Base-by-base conservation (phyloP, 2,888 invertebrate genomes). In the Calliopum simillimum region DNA sequence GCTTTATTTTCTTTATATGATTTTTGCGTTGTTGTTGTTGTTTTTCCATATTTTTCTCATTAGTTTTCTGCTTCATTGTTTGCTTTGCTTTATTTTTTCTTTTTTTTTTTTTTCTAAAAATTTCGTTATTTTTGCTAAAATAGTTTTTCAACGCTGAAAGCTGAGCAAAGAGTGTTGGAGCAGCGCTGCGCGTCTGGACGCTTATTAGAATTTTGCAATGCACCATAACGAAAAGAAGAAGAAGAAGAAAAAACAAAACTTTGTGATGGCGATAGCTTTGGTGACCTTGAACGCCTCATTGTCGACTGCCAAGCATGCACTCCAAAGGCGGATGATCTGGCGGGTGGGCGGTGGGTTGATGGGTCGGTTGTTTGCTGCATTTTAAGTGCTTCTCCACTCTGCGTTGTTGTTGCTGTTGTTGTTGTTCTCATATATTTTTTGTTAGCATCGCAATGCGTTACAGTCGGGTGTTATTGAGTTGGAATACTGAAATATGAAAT, bases 311-410 rank as follows among this genome's bases (percentile, higher is more conserved):
- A n/a, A 16, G 59, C 19, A 41, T 19, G 44, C 43, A 16, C 2
- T 44, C 44, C 21, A 13, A 23, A 44, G 33, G 33, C 33, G 33
- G 33, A 33, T 33, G 33, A 33, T 33, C 33, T 33, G 33, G 33
- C 33, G 33, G 33, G 33, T 33, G 33, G 33, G 33, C 33, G 33
- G 33, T 33, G 33, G 33, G 21, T 21, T 21, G 61, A 46, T 33
- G 21, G 41, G 49, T 58, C 47, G 59, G 67, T 49, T 67, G 59
- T 67, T 67, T 58, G 67, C 67, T 67, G 67, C 67, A 67, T 67
- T 67, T 67, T 67, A 67, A 67, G 67, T 67, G 67, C 67, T 67
- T 67, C 67, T 58, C 67, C 58, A 47, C 67, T 67, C 47, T 23
- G 58, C 67, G 46, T 55, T 59, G 59, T 58, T 33, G 33, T 33